These are phyloP conservation scores for Lepidocyrtoides sp. DNA, from an alignment of 2,888 invertebrate species.

Conservation along the genomic window DNA sequence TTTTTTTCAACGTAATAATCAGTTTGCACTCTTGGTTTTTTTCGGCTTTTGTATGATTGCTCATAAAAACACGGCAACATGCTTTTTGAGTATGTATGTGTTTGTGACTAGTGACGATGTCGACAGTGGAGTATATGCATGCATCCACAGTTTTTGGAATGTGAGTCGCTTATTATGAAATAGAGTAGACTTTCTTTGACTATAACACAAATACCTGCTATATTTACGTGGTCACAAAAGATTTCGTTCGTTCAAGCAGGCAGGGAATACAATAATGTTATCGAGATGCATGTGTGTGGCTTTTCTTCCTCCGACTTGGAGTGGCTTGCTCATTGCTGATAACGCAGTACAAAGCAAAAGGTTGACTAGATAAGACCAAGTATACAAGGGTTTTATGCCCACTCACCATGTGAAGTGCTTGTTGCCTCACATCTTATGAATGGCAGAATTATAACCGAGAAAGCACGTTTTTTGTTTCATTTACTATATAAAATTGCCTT, in stretches of 20 bases:
- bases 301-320: slow-evolving; percentile 34
- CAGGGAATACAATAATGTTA: background rate
- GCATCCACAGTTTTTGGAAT: background rate
- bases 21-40: slow-evolving; percentile 4
- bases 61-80: background rate
- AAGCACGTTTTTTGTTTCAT: slow-evolving; percentile 60
- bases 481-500: slow-evolving; percentile 40
- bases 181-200: background rate
- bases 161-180: background rate
- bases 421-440: slow-evolving; percentile 65
- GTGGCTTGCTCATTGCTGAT: slow-evolving; percentile 76
- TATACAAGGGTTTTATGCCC: slow-evolving; percentile 65
- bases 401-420: slow-evolving; percentile 73
- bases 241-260: background rate
- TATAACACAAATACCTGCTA: background rate
- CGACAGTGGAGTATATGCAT: background rate
- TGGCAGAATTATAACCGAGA: slow-evolving; percentile 51
- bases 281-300: background rate
- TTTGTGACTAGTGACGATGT: background rate
- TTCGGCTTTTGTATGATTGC: background rate
- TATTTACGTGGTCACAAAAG: background rate
- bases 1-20: background rate
- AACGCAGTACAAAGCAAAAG: slow-evolving; percentile 67
- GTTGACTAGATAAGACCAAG: slow-evolving; percentile 63
- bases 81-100: background rate